phyloP scores from a whole-genome alignment of 2,888 invertebrate genomes.

The Drosophila anomelani region DNA sequence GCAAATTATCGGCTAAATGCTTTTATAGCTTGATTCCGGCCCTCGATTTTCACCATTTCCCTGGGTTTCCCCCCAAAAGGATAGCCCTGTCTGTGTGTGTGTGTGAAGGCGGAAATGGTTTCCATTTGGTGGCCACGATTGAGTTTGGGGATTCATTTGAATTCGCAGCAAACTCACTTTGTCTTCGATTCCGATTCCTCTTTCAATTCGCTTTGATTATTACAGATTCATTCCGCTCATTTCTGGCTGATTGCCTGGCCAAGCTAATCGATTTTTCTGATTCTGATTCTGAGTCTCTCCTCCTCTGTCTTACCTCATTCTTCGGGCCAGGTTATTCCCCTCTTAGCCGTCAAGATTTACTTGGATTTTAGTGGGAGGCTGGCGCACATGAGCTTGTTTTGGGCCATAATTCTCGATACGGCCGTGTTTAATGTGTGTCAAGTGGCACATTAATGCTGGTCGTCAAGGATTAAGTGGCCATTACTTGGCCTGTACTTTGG shows the following conservation, averaged over 20 bases:
- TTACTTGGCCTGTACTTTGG: constrained; percentile 46
- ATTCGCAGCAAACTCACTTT: constrained; percentile 33
- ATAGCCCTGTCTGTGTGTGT: constrained; percentile 5
- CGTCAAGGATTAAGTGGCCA: constrained; percentile 67
- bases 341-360: constrained; percentile 1
- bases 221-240: constrained; percentile 46
- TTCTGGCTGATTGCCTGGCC: constrained; percentile 35
- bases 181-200: constrained; percentile 21
- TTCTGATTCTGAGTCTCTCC: constrained; percentile 1
- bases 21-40: constrained; percentile 57
- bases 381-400: constrained; percentile 14
- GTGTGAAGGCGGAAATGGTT: constrained; percentile 32
- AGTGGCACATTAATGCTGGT: constrained; percentile 71
- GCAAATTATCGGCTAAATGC: constrained; percentile 68
- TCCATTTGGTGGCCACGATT: constrained; percentile 35
- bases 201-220: constrained; percentile 41
- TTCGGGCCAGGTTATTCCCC: constrained; percentile 23
- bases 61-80: constrained; percentile 6
- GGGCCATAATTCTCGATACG: constrained; percentile 34
- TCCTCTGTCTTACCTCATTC: constrained; percentile 2
- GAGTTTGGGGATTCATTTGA: constrained; percentile 35
- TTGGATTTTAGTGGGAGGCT: constrained; percentile 12
- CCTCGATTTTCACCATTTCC: neutral
- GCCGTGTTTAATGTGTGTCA: constrained; percentile 68
- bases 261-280: constrained; percentile 42